These are phyloP conservation scores for Sylvilagus bachmani DNA, from an alignment of 2,113 vertebrate species.

Conservation along the genomic window DNA sequence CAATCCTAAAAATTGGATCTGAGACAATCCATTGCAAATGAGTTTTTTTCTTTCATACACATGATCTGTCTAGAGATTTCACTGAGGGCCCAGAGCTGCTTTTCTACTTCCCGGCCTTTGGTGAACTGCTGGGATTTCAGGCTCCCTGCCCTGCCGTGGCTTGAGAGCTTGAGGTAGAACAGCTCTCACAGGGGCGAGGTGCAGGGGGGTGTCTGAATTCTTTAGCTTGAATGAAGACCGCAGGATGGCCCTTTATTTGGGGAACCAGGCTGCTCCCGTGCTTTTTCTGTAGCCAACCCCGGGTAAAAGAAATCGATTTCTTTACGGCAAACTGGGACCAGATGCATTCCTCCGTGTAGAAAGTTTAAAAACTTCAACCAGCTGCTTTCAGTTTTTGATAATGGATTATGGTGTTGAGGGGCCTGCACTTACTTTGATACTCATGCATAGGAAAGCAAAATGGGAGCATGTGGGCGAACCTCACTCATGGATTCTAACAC, in stretches of 20 bases:
- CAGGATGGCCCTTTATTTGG: slow-evolving; percentile 74
- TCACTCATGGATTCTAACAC: slow-evolving; percentile 77
- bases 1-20: slow-evolving; percentile 81
- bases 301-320: slow-evolving; percentile 67
- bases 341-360: slow-evolving; percentile 82
- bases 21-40: slow-evolving; percentile 85
- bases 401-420: slow-evolving; percentile 78
- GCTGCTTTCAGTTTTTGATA: slow-evolving; percentile 88
- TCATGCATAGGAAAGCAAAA: slow-evolving; percentile 79
- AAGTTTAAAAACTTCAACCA: slow-evolving; percentile 83
- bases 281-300: slow-evolving; percentile 55
- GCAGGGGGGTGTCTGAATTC: slow-evolving; percentile 69
- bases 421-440: slow-evolving; percentile 81
- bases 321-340: slow-evolving; percentile 83
- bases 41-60: slow-evolving; percentile 67
- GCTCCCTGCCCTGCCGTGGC: slow-evolving; percentile 54
- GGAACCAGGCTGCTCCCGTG: slow-evolving; percentile 42
- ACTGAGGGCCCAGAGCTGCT: slow-evolving; percentile 65
- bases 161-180: slow-evolving; percentile 67
- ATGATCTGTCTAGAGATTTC: slow-evolving; percentile 78
- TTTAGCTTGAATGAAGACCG: slow-evolving; percentile 68
- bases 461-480: slow-evolving; percentile 74
- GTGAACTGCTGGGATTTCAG: slow-evolving; percentile 75
- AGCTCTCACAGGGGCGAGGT: slow-evolving; percentile 63
- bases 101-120: slow-evolving; percentile 69